These are phyloP conservation scores for Ochotona curzoniae DNA, from an alignment of 2,113 vertebrate genomes.

Conservation along the genomic window DNA sequence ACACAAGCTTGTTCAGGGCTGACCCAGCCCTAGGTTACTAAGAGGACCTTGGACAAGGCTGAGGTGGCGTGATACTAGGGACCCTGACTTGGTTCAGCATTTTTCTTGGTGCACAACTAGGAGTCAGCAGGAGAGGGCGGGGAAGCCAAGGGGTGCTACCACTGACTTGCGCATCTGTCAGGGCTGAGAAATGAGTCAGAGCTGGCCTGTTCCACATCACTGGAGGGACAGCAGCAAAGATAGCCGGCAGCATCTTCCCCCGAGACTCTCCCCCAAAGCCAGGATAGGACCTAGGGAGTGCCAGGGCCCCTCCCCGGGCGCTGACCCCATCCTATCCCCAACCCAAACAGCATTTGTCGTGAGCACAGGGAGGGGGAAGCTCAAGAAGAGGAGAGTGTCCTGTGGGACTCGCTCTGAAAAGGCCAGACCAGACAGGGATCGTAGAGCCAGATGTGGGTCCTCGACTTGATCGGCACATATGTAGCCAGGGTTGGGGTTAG, in stretches of 20 bases:
- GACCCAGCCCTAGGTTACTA: constrained; percentile 1
- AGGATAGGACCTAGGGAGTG: not conserved
- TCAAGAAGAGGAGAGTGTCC: not conserved
- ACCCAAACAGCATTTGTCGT: not conserved
- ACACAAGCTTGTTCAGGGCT: not conserved
- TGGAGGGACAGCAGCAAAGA: constrained; percentile 11
- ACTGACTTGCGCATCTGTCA: not conserved
- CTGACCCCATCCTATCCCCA: not conserved
- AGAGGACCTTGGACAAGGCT: not conserved
- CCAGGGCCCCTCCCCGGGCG: not conserved
- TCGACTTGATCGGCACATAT: not conserved
- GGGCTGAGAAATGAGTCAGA: constrained; percentile 32
- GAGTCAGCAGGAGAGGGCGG: constrained; percentile 4
- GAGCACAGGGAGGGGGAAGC: not conserved
- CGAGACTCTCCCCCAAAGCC: not conserved
- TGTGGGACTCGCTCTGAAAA: constrained; percentile 14
- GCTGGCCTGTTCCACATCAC: constrained; percentile 40
- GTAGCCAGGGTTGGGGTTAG: no score
- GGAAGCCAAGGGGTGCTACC: not conserved
- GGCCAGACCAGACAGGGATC: not conserved
- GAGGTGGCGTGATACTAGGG: not conserved
- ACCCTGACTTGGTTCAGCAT: constrained; percentile 18
- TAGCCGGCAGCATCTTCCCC: constrained; percentile 15
- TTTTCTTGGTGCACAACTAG: not conserved
- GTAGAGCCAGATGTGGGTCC: not conserved